Percentiles rank a stretch among this genome's conserved stretches.
These are phyloP conservation scores for Cebus imitator DNA, from an alignment of 2,113 vertebrate genomes.

Conservation along the genomic window DNA sequence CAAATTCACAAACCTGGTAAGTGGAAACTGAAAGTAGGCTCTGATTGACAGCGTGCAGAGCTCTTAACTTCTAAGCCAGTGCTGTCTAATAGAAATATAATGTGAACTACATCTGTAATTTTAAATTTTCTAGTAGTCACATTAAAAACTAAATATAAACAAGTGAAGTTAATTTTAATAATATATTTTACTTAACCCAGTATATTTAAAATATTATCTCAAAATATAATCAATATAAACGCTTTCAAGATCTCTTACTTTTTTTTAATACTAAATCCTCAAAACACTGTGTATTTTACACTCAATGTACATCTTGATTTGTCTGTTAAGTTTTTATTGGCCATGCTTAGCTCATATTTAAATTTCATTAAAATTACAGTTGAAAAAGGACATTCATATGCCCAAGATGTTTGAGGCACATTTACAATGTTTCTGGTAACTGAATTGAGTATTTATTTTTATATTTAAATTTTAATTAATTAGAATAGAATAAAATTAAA, in stretches of 20 bases:
- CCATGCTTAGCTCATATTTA: background rate
- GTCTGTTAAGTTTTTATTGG: slow-evolving; percentile 18
- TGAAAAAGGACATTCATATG: background rate
- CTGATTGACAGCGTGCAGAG: background rate
- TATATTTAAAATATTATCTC: background rate
- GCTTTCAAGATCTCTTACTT: background rate
- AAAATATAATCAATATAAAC: slow-evolving; percentile 13
- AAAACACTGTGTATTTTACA: background rate
- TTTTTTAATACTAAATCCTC: background rate
- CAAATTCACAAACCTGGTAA: background rate
- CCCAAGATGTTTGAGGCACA: slow-evolving; percentile 15
- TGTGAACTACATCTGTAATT: background rate
- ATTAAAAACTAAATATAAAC: background rate
- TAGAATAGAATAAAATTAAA: background rate
- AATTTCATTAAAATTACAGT: slow-evolving; percentile 19
- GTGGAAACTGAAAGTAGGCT: background rate
- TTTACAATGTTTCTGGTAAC: background rate
- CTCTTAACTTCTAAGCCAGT: background rate
- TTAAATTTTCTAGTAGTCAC: background rate
- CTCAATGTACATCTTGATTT: slow-evolving; percentile 21
- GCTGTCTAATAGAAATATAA: background rate
- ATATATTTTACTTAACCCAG: background rate
- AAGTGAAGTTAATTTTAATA: background rate
- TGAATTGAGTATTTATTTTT: slow-evolving; percentile 39
- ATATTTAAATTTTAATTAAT: slow-evolving; percentile 16